These are phyloP conservation scores for Halcyon senegalensis DNA, from an alignment of 2,113 vertebrate genomes.

Conservation along the genomic window DNA sequence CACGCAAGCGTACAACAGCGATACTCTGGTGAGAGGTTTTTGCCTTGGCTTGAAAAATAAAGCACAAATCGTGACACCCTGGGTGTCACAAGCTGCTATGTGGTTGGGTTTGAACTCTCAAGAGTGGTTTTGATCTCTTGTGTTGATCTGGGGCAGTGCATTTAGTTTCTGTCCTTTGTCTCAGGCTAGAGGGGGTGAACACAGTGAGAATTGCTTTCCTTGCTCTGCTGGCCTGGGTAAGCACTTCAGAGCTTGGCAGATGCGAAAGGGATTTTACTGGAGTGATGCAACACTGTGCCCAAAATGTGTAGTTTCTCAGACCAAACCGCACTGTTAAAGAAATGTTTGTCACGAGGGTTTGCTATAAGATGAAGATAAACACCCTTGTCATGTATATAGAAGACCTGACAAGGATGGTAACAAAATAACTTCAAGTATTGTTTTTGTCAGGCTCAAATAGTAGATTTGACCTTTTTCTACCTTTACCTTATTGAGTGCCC, in stretches of 20 bases:
- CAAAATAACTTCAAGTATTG: background rate
- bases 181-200: background rate
- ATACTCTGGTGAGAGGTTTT: constrained; percentile 86
- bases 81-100: background rate
- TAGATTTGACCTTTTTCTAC: background rate
- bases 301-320: background rate
- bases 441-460: background rate
- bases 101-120: background rate
- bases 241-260: background rate
- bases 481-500: background rate
- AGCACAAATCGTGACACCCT: background rate
- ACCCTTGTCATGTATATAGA: background rate
- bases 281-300: background rate
- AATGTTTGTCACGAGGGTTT: background rate
- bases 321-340: background rate
- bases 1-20: constrained; percentile 93
- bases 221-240: background rate
- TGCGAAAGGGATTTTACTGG: background rate
- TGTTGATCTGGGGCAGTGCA: background rate
- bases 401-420: background rate
- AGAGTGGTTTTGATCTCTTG: background rate
- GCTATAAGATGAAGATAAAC: background rate
- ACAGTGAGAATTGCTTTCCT: background rate
- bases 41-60: no score
- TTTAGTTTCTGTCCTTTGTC: background rate